Evolutionary conservation across 1,140 invertebrate species (phyloP), one percentile per base, ranked within the genome.

Genomic region (Pachypsylla venusta): DNA sequence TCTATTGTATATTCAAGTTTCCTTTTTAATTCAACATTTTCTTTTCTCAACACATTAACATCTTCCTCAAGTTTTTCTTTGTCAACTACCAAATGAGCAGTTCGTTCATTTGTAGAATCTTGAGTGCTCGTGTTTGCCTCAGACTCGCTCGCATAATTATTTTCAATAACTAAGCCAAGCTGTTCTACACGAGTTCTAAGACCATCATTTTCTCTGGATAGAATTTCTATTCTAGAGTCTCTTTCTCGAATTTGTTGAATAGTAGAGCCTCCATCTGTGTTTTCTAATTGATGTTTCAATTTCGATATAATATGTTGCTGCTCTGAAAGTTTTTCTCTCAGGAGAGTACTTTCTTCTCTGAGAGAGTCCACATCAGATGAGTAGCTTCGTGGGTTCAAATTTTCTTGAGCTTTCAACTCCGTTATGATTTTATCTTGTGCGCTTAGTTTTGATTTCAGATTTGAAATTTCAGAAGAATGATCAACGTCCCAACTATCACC

Each of bases 171-270:
- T n/a, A 10, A 48, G 42, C 16, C 42, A 19, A 48, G 42, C 16
- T 48, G 42, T n/a, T 48, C 42, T 4, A 48, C 42, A 5, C 16
- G 42, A 3, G 7, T 48, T 48, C 42, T 35, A 19, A 48, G 42
- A 19, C 42, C 42, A 19, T 48, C 42, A 48, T 48, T 48, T n/a
- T 48, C 42, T 48, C 42, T 48, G 7, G 42, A 48, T 19, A 48
- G n/a, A 7, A 48, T 48, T 48, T 48, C 42, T 48, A 10, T 19
- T 10, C 42, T 5, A n/a, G 42, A 48, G 4, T 48, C 42, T 48
- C 42, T 19, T 5, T 48, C 42, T 48, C 22, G 42, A 10, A 48
- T n/a, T 19, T 48, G 42, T 48, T 10, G 42, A n/a, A n/a, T 48
- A 3, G 42, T 19, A 19, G 42, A 19, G 22, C 42, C 16, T 48